Conservation (phyloP, 2,113 vertebrate species). For the Lepus americanus region DNA sequence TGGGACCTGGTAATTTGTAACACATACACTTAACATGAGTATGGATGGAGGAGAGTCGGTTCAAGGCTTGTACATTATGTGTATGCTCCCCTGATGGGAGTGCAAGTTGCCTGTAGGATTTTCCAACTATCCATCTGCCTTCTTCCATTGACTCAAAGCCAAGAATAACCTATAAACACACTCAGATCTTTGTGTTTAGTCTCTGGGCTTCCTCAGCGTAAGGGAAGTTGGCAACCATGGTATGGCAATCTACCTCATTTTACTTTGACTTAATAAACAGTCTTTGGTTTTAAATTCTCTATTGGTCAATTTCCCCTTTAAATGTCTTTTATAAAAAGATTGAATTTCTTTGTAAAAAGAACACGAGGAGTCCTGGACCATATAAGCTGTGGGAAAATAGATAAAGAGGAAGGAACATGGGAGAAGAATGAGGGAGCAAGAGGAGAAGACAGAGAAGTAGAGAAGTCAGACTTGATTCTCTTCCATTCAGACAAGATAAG, state of each 20-base stretch:
- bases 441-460: background rate
- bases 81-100: background rate
- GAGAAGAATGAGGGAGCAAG: background rate
- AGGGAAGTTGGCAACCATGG: background rate
- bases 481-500: background rate
- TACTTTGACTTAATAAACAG: background rate
- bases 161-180: background rate
- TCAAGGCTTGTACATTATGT: background rate
- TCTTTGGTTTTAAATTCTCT: constrained; percentile 13
- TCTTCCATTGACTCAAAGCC: background rate
- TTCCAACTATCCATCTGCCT: background rate
- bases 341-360: constrained; percentile 30
- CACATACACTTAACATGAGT: background rate
- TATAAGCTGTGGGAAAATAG: background rate
- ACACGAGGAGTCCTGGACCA: background rate
- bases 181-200: background rate
- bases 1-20: background rate
- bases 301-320: constrained; percentile 10
- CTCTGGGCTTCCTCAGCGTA: background rate
- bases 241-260: background rate
- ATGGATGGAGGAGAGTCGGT: background rate
- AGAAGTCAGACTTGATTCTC: background rate
- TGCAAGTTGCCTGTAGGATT: constrained; percentile 5
- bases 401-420: background rate
- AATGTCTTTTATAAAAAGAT: background rate